phyloP scores from a whole-genome alignment of 2,888 invertebrate species.

The Drosophila flavopinicola region DNA sequence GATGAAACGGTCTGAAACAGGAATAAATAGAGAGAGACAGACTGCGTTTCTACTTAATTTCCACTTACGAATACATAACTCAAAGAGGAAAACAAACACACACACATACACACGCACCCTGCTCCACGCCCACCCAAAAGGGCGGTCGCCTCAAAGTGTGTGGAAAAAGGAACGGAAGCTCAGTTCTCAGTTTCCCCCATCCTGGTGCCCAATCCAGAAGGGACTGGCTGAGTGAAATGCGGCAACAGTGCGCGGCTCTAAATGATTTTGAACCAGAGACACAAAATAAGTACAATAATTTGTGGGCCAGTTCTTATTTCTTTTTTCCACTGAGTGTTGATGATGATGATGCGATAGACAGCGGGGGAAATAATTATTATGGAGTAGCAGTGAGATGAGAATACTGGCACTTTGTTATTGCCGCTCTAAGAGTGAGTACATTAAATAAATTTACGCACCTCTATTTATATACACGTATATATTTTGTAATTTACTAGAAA shows the following conservation, averaged over 20 bases:
- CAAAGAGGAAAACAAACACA: conserved; percentile 18
- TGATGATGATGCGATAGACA: conserved; percentile 23
- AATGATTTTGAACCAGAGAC: conserved; percentile 47
- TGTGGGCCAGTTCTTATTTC: conserved; percentile 31
- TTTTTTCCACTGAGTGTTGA: conserved; percentile 24
- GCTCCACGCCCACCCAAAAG: conserved; percentile 1
- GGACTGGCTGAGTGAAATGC: conserved; percentile 46
- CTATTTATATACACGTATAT: background rate
- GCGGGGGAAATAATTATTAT: conserved; percentile 41
- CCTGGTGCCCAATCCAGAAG: conserved; percentile 14
- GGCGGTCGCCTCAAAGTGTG: background rate
- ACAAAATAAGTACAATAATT: conserved; percentile 60
- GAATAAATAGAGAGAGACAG: background rate
- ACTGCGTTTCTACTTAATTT: conserved; percentile 37
- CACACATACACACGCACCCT: conserved; percentile 11
- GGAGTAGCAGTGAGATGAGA: conserved; percentile 5
- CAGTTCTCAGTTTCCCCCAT: conserved; percentile 20
- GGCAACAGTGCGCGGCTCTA: conserved; percentile 58
- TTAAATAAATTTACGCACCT: conserved; percentile 2
- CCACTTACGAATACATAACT: conserved; percentile 41
- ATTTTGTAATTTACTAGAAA: conserved; percentile 2
- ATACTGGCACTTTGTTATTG: conserved; percentile 45
- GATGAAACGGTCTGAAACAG: too few relatives aligned
- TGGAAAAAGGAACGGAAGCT: conserved; percentile 44
- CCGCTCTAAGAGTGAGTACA: conserved; percentile 5